Percentiles rank a stretch among this genome's conserved stretches.
phyloP scores from a whole-genome alignment of 2,797 vertebrate species.

The Moxostoma hubbsi region DNA sequence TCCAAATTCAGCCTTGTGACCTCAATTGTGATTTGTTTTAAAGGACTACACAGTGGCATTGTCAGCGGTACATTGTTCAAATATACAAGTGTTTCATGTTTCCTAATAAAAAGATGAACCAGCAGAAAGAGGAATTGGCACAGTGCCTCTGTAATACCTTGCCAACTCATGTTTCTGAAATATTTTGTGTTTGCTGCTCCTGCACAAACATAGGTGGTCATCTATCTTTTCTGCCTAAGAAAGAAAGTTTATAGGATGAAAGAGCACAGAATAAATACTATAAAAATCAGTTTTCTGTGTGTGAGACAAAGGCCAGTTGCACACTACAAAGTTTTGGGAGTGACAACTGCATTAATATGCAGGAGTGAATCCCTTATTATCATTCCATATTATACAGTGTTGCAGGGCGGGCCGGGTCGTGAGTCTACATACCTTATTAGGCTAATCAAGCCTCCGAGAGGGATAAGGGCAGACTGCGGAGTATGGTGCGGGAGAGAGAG shows the following conservation, averaged over 20 bases:
- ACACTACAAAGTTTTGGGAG: not conserved
- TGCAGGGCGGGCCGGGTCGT: no score
- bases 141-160: slow-evolving; percentile 37
- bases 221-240: slow-evolving; percentile 56
- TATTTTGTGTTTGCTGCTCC: slow-evolving; percentile 54
- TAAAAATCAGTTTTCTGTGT: not conserved
- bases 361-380: not conserved
- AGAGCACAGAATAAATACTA: slow-evolving; percentile 1
- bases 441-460: no score
- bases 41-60: slow-evolving; percentile 28
- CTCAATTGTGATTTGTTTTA: slow-evolving; percentile 57
- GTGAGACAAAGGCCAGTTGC: not conserved
- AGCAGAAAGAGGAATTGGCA: slow-evolving; percentile 51
- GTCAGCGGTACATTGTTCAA: slow-evolving; percentile 52
- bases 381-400: not conserved
- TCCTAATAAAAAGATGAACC: slow-evolving; percentile 50
- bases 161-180: slow-evolving; percentile 37
- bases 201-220: slow-evolving; percentile 49
- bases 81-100: slow-evolving; percentile 52
- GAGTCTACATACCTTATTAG: no score
- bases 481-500: no score
- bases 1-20: slow-evolving; percentile 14
- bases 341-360: not conserved
- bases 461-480: no score
- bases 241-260: slow-evolving; percentile 23